Percentiles rank a stretch among this genome's conserved stretches.
These are phyloP conservation scores for Quadriops clusia DNA, from an alignment of 2,888 invertebrate species.

Conservation along the genomic window DNA sequence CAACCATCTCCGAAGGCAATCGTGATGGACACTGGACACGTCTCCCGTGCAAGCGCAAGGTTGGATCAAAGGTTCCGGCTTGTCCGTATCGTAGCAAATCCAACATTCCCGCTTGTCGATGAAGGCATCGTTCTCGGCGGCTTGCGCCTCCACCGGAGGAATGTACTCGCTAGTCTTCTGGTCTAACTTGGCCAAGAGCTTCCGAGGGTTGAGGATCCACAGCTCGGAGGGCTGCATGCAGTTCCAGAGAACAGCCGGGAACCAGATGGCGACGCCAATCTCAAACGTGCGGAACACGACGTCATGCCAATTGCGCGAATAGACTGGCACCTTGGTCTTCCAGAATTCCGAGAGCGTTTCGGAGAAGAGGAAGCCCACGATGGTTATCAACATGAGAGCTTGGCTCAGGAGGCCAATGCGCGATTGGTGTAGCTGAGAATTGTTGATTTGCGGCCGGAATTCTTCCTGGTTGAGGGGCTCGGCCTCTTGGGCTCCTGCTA, in stretches of 20 bases:
- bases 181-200: conserved; percentile 51
- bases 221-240: conserved; percentile 87
- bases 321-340: conserved; percentile 79
- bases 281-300: conserved; percentile 82
- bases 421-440: conserved; percentile 84
- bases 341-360: conserved; percentile 87
- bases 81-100: conserved; percentile 83
- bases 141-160: conserved; percentile 10
- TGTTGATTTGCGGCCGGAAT: conserved; percentile 47
- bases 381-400: conserved; percentile 81
- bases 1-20: conserved; percentile 80
- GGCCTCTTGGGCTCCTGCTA: conserved; percentile 23
- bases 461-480: conserved; percentile 25
- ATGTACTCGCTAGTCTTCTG: conserved; percentile 12
- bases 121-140: conserved; percentile 40
- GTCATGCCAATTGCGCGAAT: conserved; percentile 87
- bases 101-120: conserved; percentile 67
- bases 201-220: conserved; percentile 87
- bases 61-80: conserved; percentile 71
- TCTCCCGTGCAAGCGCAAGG: conserved; percentile 87
- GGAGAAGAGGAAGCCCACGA: conserved; percentile 79
- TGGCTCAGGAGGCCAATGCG: conserved; percentile 79
- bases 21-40: conserved; percentile 85
- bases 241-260: conserved; percentile 93
- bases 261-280: conserved; percentile 89